phyloP scores from a whole-genome alignment of 2,888 invertebrate genomes.

The Yponomeuta sedellus region DNA sequence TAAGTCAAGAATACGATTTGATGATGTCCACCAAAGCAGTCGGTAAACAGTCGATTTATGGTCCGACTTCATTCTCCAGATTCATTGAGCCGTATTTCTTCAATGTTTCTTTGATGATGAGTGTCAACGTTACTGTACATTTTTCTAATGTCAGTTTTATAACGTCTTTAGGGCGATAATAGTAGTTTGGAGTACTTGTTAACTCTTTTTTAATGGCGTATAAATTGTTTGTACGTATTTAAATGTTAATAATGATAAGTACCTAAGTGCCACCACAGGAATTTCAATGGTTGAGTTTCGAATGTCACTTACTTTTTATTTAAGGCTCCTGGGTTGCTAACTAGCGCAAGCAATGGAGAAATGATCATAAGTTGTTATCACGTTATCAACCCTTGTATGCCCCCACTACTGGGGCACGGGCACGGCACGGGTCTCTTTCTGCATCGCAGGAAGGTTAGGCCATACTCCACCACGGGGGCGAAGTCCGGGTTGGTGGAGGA shows the following conservation, averaged over 20 bases:
- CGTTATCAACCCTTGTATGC: too few relatives aligned
- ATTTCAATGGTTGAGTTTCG: too few relatives aligned
- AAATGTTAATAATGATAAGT: not conserved
- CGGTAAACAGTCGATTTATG: not conserved
- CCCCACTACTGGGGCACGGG: too few relatives aligned
- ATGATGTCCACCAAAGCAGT: not conserved
- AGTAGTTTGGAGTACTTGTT: not conserved
- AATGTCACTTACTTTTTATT: too few relatives aligned
- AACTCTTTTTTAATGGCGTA: not conserved
- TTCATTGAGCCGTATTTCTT: not conserved
- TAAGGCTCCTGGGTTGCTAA: too few relatives aligned
- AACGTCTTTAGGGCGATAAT: not conserved
- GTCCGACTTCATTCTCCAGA: not conserved
- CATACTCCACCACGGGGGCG: too few relatives aligned
- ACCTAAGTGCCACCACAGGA: not conserved
- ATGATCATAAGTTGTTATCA: too few relatives aligned
- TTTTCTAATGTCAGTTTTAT: not conserved
- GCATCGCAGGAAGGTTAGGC: too few relatives aligned
- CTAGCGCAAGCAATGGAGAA: too few relatives aligned
- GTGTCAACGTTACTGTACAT: not conserved
- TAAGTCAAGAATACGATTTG: not conserved
- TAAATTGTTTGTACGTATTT: not conserved
- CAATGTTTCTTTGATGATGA: not conserved
- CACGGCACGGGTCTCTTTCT: too few relatives aligned
- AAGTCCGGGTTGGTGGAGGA: too few relatives aligned